Conservation (phyloP, 2,797 vertebrate genomes). For the Spinus pinus region DNA sequence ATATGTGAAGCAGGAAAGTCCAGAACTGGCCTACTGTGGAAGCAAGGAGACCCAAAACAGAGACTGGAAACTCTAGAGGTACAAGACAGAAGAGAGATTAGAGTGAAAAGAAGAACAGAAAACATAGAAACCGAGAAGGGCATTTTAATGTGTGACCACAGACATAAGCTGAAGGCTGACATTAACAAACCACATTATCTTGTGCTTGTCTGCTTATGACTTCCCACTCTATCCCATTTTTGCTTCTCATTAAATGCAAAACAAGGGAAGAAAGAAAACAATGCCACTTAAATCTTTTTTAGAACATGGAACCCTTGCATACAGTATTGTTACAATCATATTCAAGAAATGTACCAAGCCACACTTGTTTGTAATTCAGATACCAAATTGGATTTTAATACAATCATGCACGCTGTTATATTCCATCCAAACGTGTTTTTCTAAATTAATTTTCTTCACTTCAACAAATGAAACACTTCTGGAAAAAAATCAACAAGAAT, state of each 20-base stretch:
- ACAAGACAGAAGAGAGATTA: neutral
- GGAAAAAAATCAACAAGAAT: neutral
- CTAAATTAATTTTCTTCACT: neutral
- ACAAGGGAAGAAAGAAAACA: neutral
- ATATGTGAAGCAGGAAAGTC: neutral
- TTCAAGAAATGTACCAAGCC: neutral
- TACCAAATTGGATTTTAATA: neutral
- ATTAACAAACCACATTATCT: constrained; percentile 49
- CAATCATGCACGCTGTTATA: neutral
- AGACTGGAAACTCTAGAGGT: constrained; percentile 2
- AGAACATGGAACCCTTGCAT: neutral
- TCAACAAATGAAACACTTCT: neutral
- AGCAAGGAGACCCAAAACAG: neutral
- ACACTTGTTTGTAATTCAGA: neutral
- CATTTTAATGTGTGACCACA: constrained; percentile 7
- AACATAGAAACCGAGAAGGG: neutral
- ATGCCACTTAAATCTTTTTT: neutral
- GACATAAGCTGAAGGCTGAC: neutral
- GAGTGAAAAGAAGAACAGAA: constrained; percentile 39
- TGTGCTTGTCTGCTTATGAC: neutral
- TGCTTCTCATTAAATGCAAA: neutral
- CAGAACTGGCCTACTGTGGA: neutral
- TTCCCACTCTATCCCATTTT: neutral
- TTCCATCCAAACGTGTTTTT: neutral
- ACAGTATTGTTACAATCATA: neutral